Base-by-base conservation (phyloP, 2,888 invertebrate genomes). In the Torymus texanus region DNA sequence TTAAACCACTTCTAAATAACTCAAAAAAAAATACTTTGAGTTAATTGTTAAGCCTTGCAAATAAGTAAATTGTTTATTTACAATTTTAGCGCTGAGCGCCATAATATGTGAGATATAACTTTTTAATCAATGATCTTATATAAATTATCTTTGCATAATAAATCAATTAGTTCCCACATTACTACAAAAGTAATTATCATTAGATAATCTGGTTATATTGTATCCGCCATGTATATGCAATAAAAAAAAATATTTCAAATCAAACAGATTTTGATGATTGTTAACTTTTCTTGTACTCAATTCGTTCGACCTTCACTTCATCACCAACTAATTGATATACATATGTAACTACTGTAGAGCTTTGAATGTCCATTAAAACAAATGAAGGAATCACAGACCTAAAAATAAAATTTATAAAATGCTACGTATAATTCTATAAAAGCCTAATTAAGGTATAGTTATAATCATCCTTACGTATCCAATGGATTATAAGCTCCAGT, bases 291-390 rank as follows among this genome's bases (percentile, higher is more conserved):
- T 97, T 98, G 90, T 97, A 99, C 91, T 98, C 98, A 87, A 98
- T 98, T 90, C 98, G 93, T 90, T 99, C 98, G 2, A 99, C 99
- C 92, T 99, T 99, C n/a, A 99, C 99, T 90, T 99, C 98, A 86
- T 98, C 98, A 2, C 97, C 97, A 65, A 98, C 95, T 70, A 99
- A 92, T 89, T 99, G 98, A 91, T 99, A 99, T 2, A 99, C 97
- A 88, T 99, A 99, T 0, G 98, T 98, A 12, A 98, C 98, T 21
- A 99, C 98, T 2, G 97, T 98, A 0, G 97, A 95, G 87, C 98
- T 97, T 91, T 99, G 99, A 84, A 99, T 99, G 90, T 99, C 99
- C 96, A 99, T 97, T 75, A 99, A 92, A 1, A 99, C 98, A 91
- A 99, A 99, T 0, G 99, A 99, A 68, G 99, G 98, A 73, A 95